Conservation (phyloP, 1,140 invertebrate genomes). For the Nomia melanderi region DNA sequence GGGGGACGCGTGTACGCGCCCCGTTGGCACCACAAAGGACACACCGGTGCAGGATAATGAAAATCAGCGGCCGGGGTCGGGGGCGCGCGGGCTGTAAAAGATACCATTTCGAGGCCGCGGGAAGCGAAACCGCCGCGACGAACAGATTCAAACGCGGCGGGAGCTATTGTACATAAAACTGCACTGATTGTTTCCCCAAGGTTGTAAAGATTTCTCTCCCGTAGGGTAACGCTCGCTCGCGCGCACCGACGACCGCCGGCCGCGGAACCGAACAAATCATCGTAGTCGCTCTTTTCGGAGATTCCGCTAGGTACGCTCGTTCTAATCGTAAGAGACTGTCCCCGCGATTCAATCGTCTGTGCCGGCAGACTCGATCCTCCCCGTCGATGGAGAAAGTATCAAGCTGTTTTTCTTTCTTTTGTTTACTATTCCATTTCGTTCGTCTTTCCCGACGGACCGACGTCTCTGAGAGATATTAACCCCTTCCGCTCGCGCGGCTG, state of each 20-base stretch:
- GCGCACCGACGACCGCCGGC: neutral
- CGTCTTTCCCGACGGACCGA: too few relatives aligned
- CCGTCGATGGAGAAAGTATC: constrained; percentile 4
- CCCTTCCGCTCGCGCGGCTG: too few relatives aligned
- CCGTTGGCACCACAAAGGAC: neutral
- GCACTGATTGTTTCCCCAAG: constrained; percentile 54
- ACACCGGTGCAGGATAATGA: constrained; percentile 40
- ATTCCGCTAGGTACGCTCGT: constrained; percentile 39
- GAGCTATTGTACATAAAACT: constrained; percentile 60
- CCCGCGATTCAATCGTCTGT: constrained; percentile 37
- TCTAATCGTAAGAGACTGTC: constrained; percentile 20
- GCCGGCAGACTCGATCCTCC: neutral
- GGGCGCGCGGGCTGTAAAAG: constrained; percentile 39
- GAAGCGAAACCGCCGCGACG: constrained; percentile 26
- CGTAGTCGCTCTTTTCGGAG: constrained; percentile 31
- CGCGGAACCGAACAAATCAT: constrained; percentile 38
- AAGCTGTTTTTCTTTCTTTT: neutral
- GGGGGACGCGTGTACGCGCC: neutral
- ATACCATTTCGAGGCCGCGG: constrained; percentile 32
- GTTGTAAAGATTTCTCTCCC: constrained; percentile 55
- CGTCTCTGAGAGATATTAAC: too few relatives aligned
- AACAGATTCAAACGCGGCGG: constrained; percentile 40
- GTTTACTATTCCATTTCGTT: too few relatives aligned
- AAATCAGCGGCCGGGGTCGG: constrained; percentile 40
- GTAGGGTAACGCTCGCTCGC: constrained; percentile 7